Percentiles rank a stretch among this genome's conserved stretches.
Evolutionary conservation across 1,140 invertebrate genomes (phyloP).

Genomic region (Colletes latitarsis): DNA sequence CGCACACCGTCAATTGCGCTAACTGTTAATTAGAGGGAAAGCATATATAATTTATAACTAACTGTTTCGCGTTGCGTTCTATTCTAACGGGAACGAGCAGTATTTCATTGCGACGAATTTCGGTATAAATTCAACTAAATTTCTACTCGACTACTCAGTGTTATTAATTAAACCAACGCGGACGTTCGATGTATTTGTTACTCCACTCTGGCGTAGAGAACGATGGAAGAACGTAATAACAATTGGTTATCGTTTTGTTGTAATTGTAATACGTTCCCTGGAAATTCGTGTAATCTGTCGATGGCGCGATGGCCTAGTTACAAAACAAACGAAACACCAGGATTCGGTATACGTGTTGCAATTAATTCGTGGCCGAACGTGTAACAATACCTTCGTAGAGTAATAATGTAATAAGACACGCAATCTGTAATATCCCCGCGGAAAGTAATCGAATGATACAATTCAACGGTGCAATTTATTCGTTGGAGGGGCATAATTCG

Average conservation of each 20-base stretch:
- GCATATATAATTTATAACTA: constrained; percentile 34
- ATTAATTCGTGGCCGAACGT: not conserved
- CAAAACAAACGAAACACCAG: no score
- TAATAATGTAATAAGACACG: no score
- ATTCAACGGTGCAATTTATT: no score
- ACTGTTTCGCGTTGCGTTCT: not conserved
- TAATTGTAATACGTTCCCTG: constrained; percentile 9
- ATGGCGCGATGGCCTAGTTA: not conserved
- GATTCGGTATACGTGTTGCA: not conserved
- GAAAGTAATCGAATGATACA: no score
- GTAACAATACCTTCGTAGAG: no score
- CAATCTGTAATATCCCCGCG: no score
- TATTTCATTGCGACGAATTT: constrained; percentile 18
- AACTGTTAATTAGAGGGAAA: constrained; percentile 45
- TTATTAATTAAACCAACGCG: constrained; percentile 39
- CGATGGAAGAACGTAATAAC: constrained; percentile 4
- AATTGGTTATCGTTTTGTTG: constrained; percentile 23
- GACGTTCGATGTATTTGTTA: constrained; percentile 14
- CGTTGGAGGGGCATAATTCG: no score
- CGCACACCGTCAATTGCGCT: not conserved
- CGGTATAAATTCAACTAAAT: constrained; percentile 40
- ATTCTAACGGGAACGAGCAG: not conserved
- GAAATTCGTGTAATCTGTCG: constrained; percentile 24
- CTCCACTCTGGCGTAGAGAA: not conserved
- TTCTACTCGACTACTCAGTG: constrained; percentile 19